A percentile compares a stretch with the other conserved stretches of the same genome.
These are phyloP conservation scores for Lycodopsis pacificus DNA, from an alignment of 2,797 vertebrate species.

Conservation along the genomic window DNA sequence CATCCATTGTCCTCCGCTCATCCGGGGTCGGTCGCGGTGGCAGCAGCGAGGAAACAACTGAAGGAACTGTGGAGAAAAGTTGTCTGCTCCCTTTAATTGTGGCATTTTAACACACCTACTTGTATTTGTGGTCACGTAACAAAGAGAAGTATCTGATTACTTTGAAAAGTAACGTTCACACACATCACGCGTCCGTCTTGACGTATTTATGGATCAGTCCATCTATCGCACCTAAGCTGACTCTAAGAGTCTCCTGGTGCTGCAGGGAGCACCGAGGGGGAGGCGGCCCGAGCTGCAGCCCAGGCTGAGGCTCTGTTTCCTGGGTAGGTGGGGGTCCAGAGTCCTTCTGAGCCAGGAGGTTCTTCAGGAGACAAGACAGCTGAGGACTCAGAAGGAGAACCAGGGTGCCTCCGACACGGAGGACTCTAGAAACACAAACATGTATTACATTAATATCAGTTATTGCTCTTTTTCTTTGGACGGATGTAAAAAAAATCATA, in stretches of 20 bases:
- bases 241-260: constrained; percentile 76
- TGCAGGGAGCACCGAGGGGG: constrained; percentile 74
- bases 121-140: background rate
- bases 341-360: constrained; percentile 46
- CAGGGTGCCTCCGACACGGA: constrained; percentile 84
- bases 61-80: background rate
- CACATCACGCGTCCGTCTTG: constrained; percentile 75
- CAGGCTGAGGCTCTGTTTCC: constrained; percentile 27
- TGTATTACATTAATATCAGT: background rate
- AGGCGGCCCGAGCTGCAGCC: background rate
- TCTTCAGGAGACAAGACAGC: constrained; percentile 78
- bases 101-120: background rate
- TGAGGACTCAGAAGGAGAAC: constrained; percentile 90
- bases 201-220: constrained; percentile 91
- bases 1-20: no score
- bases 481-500: background rate
- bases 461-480: background rate
- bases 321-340: constrained; percentile 19
- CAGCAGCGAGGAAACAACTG: background rate
- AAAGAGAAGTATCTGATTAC: background rate
- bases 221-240: constrained; percentile 91
- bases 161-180: background rate
- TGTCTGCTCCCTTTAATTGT: background rate
- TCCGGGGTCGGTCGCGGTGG: no score
- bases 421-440: constrained; percentile 83